phyloP scores from a whole-genome alignment of 1,140 invertebrate species.

The Lordiphosa clarofinis region DNA sequence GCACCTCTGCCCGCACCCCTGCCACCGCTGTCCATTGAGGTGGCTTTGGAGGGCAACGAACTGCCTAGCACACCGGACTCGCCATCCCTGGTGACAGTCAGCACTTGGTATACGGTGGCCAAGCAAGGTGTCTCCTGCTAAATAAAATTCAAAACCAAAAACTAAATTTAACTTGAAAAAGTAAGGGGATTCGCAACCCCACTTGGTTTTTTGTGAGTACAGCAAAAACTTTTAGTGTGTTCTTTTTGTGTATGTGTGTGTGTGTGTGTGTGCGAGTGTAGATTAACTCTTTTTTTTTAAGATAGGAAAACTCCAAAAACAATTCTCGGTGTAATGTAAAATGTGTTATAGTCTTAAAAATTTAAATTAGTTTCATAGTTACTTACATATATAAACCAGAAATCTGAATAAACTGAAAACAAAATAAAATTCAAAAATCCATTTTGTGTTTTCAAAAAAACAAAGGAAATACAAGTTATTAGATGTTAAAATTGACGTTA shows the following conservation, averaged over 20 bases:
- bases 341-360: conserved; percentile 61
- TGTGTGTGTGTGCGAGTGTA: too few species aligned
- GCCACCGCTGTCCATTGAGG: conserved; percentile 6
- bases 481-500: conserved; percentile 46
- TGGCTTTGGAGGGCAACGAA: conserved; percentile 3
- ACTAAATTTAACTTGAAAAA: too few species aligned
- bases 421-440: background rate
- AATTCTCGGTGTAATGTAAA: conserved; percentile 54
- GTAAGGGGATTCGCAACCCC: background rate
- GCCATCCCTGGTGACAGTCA: conserved; percentile 76
- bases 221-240: conserved; percentile 5
- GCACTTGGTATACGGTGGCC: conserved; percentile 79
- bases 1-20: conserved; percentile 18
- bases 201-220: too few species aligned
- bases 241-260: conserved; percentile 13
- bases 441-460: conserved; percentile 14
- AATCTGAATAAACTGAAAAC: conserved; percentile 20
- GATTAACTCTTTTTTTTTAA: too few species aligned
- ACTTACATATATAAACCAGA: conserved; percentile 13
- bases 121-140: conserved; percentile 79
- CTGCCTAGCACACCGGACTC: conserved; percentile 61
- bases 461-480: background rate
- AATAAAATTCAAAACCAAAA: conserved; percentile 15
- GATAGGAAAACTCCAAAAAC: conserved; percentile 2
- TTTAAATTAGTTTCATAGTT: too few species aligned